Evolutionary conservation across 2,113 vertebrate genomes (phyloP).

Genomic region (Otocyon megalotis): DNA sequence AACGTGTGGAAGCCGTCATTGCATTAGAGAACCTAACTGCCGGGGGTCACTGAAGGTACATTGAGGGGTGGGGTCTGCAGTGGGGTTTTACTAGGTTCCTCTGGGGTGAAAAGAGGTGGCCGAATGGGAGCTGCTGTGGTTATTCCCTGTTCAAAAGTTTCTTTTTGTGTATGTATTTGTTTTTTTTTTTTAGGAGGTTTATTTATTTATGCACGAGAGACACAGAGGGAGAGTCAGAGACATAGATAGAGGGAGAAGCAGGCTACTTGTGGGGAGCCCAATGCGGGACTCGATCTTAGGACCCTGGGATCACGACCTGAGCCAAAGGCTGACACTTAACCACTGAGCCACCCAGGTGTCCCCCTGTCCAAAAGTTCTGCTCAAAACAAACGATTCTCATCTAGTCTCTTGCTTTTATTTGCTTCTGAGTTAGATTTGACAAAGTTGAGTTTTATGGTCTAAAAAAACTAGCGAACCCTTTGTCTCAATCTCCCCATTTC

Average conservation of each 20-base stretch:
- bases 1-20: not conserved
- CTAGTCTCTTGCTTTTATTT: accelerated
- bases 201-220: too few relatives aligned
- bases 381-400: accelerated
- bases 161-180: not conserved
- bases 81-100: not conserved
- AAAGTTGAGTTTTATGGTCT: not conserved
- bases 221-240: too few relatives aligned
- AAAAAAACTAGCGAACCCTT: not conserved
- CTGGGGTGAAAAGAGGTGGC: not conserved
- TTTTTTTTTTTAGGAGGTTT: too few relatives aligned
- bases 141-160: not conserved
- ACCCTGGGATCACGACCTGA: too few relatives aligned
- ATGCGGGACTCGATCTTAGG: too few relatives aligned
- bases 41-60: not conserved
- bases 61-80: not conserved
- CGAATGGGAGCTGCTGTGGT: accelerated
- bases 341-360: too few relatives aligned
- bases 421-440: not conserved
- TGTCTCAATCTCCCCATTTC: not conserved
- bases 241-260: too few relatives aligned
- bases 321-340: too few relatives aligned
- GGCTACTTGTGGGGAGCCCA: too few relatives aligned
- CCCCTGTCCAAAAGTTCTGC: not conserved
- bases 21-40: not conserved